Base-by-base conservation (phyloP, 2,888 invertebrate species). In the Lepidonotus clava region DNA sequence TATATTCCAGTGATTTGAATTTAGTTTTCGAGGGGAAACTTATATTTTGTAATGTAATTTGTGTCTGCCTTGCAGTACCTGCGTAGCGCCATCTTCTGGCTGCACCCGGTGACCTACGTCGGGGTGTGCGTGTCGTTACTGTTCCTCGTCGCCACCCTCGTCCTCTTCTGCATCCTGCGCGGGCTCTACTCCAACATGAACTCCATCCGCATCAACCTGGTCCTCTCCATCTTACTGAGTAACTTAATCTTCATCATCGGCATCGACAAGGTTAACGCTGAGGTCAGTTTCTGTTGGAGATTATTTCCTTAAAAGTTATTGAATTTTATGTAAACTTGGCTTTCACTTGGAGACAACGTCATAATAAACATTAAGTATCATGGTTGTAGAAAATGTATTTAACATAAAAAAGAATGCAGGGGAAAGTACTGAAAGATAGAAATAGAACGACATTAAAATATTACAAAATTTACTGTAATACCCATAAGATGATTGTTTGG, bases 191-290 rank as follows among this genome's bases (percentile, higher is more conserved):
- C 93, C 84, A 98, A 98, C 91, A 97, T 98, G 76, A 98, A 98
- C 94, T 97, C 97, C 32, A 98, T 98, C 89, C 97, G 98, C 92
- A 97, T 98, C 92, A 98, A 99, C 93, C 95, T 98, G 11, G 96
- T 98, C n/a, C 95, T 98, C 88, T 97, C 97, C 92, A 96, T 98
- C 34, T 97, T 99, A 92, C 95, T 97, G 91, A 97, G 97, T 0
- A 97, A 98, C 93, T 93, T 98, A 38, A 94, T 98, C 40, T 98
- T 98, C 93, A 95, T 98, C 83, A 95, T 98, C 21, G 98, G 98
- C 0, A 95, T 98, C 92, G 98, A 98, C 94, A 96, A 97, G 1
- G 95, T 98, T 85, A 95, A 96, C 89, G 95, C 96, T n/a, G 97
- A 98, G 95, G 97, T 97, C 92, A 93, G 94, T 34, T 5, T 53